phyloP scores from a whole-genome alignment of 2,113 vertebrate species.

The Pimephales promelas region DNA sequence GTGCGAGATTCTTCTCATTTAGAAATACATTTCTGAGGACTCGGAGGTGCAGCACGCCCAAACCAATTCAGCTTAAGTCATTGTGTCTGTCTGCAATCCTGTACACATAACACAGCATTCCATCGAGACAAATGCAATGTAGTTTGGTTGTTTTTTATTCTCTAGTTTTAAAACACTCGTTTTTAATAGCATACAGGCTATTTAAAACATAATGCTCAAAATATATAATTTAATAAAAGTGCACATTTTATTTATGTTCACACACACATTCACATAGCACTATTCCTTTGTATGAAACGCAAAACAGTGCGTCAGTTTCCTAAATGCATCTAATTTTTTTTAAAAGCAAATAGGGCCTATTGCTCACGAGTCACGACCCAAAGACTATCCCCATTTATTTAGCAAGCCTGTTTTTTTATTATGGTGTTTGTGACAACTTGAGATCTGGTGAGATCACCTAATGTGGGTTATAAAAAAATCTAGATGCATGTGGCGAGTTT shows the following conservation, averaged over 20 bases:
- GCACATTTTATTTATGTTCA: not conserved
- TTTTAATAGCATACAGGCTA: not conserved
- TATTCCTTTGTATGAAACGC: not conserved
- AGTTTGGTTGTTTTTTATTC: no score
- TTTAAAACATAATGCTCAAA: not conserved
- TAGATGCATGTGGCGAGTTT: not conserved
- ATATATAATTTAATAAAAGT: not conserved
- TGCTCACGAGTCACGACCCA: not conserved
- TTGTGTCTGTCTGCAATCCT: not conserved
- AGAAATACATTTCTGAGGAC: conserved; percentile 37
- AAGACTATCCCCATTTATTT: not conserved
- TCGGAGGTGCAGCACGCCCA: conserved; percentile 18
- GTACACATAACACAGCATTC: conserved; percentile 11
- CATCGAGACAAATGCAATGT: not conserved
- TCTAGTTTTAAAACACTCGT: not conserved
- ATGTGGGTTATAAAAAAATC: not conserved
- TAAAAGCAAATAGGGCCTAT: not conserved
- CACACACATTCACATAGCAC: not conserved
- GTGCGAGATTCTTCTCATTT: not conserved
- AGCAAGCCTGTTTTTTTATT: conserved; percentile 1
- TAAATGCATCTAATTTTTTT: not conserved
- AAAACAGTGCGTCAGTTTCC: not conserved
- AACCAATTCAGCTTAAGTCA: not conserved
- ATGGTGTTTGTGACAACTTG: not conserved
- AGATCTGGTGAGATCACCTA: not conserved